Evolutionary conservation across 2,797 vertebrate species (phyloP), one percentile per base, ranked within the genome.

Genomic region (Sebastes umbrosus): DNA sequence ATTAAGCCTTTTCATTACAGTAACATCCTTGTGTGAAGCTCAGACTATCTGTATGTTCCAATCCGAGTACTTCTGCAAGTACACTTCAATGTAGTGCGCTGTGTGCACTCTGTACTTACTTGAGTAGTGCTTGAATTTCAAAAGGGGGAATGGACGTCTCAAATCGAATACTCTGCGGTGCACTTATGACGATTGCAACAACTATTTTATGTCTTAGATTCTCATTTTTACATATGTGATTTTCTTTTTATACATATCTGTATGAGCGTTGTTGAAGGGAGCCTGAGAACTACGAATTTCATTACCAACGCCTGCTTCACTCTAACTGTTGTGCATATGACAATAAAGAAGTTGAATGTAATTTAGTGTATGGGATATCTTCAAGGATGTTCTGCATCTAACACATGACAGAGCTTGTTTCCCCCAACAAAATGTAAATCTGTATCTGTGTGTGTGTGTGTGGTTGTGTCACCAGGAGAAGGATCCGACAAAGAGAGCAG

Each of bases 401-500:
- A 18, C 5, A 43, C 22, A 55, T 43, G 14, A 22, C 8, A 36
- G 43, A 54, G 27, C 13, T 16, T 22, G 13, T 32, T 54, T 27
- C 36, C 5, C 10, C 20, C 12, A 62, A 27, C 39, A 34, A 16
- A 34, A 22, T 54, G n/a, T 69, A 13, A 22, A 50, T 62, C 20
- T 69, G 11, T 70, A 16, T 67, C 1, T 18, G 55, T 52, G 0
- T 75, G 12, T 85, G 50, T 18, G 12, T 85, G 39, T 18, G 57
- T 54, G 2, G 73, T 10, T 54, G 1, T 83, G 50, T 75, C 5
- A 14, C 68, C 92, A 99, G 98, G 98, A 99, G 83, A 96, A 97
- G 78, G 97, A 99, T 2, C 96, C 97, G n/a, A 59, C 94, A 52
- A 94, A 95, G 91, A 93, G 98, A 79, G 98, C 98, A 0, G 98